phyloP scores from a whole-genome alignment of 2,797 vertebrate genomes.

The Fundulus diaphanus region DNA sequence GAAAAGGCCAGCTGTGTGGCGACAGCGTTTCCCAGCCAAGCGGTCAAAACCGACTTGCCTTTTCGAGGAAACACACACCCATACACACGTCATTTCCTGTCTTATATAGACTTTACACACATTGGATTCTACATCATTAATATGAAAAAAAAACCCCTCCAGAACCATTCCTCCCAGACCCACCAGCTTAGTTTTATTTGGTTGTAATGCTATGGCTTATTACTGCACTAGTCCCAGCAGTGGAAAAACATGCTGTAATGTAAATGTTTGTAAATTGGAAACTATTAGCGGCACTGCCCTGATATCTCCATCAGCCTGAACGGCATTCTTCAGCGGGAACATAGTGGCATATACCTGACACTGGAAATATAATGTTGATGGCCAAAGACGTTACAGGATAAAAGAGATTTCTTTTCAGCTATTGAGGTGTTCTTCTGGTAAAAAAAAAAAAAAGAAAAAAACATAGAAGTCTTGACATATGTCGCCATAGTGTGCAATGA shows the following conservation, averaged over 20 bases:
- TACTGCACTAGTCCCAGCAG: constrained; percentile 12
- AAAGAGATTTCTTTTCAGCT: neutral
- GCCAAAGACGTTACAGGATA: neutral
- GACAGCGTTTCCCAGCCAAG: too few relatives aligned
- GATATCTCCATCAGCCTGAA: neutral
- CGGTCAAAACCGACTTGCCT: too few relatives aligned
- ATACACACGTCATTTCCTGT: too few relatives aligned
- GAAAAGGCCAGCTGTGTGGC: too few relatives aligned
- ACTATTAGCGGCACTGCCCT: neutral
- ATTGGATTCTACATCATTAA: too few relatives aligned
- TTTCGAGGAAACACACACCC: too few relatives aligned
- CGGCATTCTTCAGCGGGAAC: neutral
- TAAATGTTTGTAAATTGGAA: constrained; percentile 14
- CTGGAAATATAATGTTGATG: neutral
- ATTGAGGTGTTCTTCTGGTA: constrained; percentile 11
- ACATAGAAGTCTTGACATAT: constrained; percentile 7
- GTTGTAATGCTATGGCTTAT: neutral
- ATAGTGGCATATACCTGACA: neutral
- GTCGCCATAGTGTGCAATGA: constrained; percentile 5
- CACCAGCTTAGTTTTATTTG: too few relatives aligned
- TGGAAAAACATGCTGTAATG: neutral
- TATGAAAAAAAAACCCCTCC: neutral
- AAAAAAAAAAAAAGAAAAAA: too few relatives aligned
- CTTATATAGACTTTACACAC: too few relatives aligned
- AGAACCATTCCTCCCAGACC: neutral